Evolutionary conservation across 2,888 invertebrate genomes (phyloP).

Genomic region (Dioctria rufipes): DNA sequence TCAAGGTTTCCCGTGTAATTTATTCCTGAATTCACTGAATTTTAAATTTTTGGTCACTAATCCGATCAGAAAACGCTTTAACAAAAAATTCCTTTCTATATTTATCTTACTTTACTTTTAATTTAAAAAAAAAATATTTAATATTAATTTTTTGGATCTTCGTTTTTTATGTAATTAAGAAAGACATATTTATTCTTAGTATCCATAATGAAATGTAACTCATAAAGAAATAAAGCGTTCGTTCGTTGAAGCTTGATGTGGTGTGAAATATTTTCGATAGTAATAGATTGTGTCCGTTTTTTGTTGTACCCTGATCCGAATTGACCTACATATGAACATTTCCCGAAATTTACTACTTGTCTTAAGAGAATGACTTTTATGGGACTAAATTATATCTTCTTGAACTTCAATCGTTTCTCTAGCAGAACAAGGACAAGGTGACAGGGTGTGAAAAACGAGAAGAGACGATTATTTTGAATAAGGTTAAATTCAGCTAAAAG

Average conservation of each 20-base stretch:
- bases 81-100: conserved; percentile 34
- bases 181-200: conserved; percentile 59
- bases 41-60: conserved; percentile 44
- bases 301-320: neutral
- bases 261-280: neutral
- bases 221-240: conserved; percentile 49
- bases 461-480: too few relatives aligned
- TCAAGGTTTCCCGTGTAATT: conserved; percentile 28
- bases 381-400: too few relatives aligned
- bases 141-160: conserved; percentile 46
- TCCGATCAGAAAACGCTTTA: conserved; percentile 44
- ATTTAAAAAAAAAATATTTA: conserved; percentile 46
- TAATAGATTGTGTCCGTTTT: neutral
- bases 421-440: too few relatives aligned
- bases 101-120: conserved; percentile 45
- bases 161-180: conserved; percentile 57
- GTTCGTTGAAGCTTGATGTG: neutral
- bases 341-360: too few relatives aligned
- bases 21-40: conserved; percentile 42
- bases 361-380: too few relatives aligned
- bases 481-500: too few relatives aligned
- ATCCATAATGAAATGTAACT: conserved; percentile 53
- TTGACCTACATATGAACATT: too few relatives aligned
- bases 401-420: too few relatives aligned
- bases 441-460: too few relatives aligned